Evolutionary conservation across 2,113 vertebrate genomes (phyloP).

Genomic region (Equus quagga): DNA sequence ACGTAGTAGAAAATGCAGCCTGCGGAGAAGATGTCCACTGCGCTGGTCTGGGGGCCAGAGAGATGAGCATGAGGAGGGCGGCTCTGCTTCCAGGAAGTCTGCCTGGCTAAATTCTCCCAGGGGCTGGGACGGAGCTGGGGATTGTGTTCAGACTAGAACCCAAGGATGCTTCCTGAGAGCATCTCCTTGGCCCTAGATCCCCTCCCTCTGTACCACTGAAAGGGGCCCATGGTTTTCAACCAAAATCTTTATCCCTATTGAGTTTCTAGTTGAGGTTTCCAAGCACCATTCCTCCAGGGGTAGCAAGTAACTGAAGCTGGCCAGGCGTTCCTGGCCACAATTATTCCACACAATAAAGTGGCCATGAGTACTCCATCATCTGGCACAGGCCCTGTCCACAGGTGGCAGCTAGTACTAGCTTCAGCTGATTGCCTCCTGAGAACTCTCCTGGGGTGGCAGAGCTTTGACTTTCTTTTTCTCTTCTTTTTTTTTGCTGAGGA

Average conservation of each 20-base stretch:
- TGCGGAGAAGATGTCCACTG: slow-evolving; percentile 97
- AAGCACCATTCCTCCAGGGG: background rate
- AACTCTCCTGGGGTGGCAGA: background rate
- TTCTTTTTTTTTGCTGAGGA: too few relatives aligned
- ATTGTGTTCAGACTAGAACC: background rate
- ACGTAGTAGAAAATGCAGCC: slow-evolving; percentile 97
- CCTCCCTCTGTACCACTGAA: background rate
- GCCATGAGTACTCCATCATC: background rate
- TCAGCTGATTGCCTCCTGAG: background rate
- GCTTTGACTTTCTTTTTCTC: background rate
- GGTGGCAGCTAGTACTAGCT: too few relatives aligned
- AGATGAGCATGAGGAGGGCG: accelerated
- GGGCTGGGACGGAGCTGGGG: background rate
- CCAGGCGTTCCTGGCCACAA: background rate
- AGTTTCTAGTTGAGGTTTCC: background rate
- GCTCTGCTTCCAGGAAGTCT: background rate
- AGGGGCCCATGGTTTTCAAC: background rate
- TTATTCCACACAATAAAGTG: too few relatives aligned
- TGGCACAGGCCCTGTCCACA: background rate
- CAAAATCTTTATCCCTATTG: background rate
- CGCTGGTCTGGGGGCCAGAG: slow-evolving; percentile 89
- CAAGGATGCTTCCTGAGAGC: background rate
- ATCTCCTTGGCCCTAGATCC: background rate
- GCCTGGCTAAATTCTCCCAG: accelerated
- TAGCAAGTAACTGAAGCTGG: background rate